Evolutionary conservation across 2,888 invertebrate genomes (phyloP), one percentile per base, ranked within the genome.

Genomic region (Allophyes oxyacanthae): DNA sequence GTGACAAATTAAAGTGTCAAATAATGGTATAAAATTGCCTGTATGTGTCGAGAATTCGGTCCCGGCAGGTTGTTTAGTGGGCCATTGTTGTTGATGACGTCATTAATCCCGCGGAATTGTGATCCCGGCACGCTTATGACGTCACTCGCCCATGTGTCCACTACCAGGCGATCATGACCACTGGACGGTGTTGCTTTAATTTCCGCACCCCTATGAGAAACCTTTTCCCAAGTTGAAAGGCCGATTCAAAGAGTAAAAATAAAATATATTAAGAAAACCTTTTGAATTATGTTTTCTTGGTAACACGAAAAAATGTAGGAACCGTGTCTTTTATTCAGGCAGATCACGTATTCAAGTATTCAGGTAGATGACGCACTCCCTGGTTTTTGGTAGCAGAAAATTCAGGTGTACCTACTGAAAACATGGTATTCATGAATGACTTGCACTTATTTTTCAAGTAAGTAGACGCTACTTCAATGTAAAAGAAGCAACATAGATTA

Each of bases 71-170:
- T 71, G 50, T 78, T 74, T 64, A 70, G 66, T 69, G 60, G 59
- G 67, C 64, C 57, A 69, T 75, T 70, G 42, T 62, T 57, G 58
- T 72, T 71, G 66, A 72, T 78, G 77, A 71, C 67, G 64, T 69
- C 77, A 78, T 75, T 72, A 75, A 78, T 74, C 64, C 66, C 50
- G 42, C 66, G 45, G 52, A 62, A 75, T 69, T 66, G 60, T 64
- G 62, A 63, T 48, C 20, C 66, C 30, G 61, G 59, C 63, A 75
- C 64, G 64, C 42, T 38, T 34, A 63, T 75, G 64, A 74, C 66
- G 68, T 73, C 68, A 77, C 56, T 41, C 59, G 43, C 50, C 62
- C 37, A 44, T 59, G 40, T 56, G 37, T 33, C 28, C 14, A 11
- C 34, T 61, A 71, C 71, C 63, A 68, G 63, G 61, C 36, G 41